Evolutionary conservation across 1,140 invertebrate species (phyloP), one percentile per base, ranked within the genome.

Genomic region (Cydia fagiglandana): DNA sequence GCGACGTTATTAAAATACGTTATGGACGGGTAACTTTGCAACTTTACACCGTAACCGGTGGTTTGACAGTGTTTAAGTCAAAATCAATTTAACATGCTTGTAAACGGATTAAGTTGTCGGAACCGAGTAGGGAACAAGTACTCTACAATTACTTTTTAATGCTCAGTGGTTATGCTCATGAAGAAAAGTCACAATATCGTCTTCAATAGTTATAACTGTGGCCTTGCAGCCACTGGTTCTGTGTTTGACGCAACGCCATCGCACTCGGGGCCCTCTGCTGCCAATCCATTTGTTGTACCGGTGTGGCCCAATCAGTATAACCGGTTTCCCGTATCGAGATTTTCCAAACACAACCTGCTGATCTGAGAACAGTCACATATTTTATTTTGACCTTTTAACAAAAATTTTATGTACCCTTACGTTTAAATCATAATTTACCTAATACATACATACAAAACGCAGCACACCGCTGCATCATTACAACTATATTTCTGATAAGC

Each of bases 81-180:
- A 41, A 41, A 41, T 41, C 38, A 4, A 38, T 6, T 38, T 38
- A 38, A 38, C 34, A 38, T 38, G 1, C 38, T 41, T 41, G 38
- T 41, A 41, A 41, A 41, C 9, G 38, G 38, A 41, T 41, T 41
- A 41, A 9, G 38, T 41, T 41, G 38, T 41, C 38, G 9, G 9
- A 41, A 41, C 38, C 38, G 38, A 41, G 38, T 41, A 41, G 38
- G 34, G 4, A 5, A 41, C 38, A 41, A 41, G 38, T 10, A 10
- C 38, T 41, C 7, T 41, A 9, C 9, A 38, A 38, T 38, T 0
- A 41, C 38, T 41, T 41, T 41, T 41, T 41, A 41, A 41, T 17
- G 9, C 15, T 56, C 53, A 56, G 34, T 77, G 76, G 50, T 61
- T 77, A 45, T 79, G 78, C 20, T 76, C 75, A 41, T 77, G n/a